Conservation (phyloP, 2,888 invertebrate genomes). For the Anthrax anthrax region DNA sequence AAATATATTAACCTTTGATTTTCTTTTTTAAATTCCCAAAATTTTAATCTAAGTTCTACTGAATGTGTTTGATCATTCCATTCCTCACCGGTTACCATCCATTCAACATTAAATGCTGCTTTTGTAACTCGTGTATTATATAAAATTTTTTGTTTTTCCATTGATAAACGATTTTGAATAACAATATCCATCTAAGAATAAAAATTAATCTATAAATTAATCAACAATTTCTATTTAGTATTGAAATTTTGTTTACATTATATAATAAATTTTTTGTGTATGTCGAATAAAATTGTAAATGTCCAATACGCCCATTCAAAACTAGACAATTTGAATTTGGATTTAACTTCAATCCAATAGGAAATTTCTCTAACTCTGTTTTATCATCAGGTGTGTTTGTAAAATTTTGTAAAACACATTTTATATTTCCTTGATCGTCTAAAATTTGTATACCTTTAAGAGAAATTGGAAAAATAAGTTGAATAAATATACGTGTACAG, state of each 20-base stretch:
- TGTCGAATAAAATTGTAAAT: constrained; percentile 59
- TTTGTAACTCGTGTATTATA: constrained; percentile 50
- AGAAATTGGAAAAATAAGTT: no score
- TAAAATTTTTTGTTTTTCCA: constrained; percentile 43
- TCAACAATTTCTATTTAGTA: background rate
- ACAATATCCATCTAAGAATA: constrained; percentile 51
- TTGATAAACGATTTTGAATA: constrained; percentile 51
- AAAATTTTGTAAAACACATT: constrained; percentile 51
- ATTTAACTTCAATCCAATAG: constrained; percentile 38
- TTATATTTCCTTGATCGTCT: constrained; percentile 38
- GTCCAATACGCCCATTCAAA: constrained; percentile 56
- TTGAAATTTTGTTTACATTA: no score
- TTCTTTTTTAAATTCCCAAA: constrained; percentile 50
- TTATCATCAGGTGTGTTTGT: constrained; percentile 40
- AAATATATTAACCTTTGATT: constrained; percentile 43
- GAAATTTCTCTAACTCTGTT: constrained; percentile 35
- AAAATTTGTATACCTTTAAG: constrained; percentile 36
- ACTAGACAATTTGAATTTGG: constrained; percentile 49
- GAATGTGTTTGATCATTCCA: constrained; percentile 42
- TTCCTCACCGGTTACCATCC: constrained; percentile 60
- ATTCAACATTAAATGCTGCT: constrained; percentile 51
- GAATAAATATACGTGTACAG: no score
- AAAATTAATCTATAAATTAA: constrained; percentile 7
- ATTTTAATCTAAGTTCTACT: constrained; percentile 55
- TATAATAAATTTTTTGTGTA: constrained; percentile 49